Conservation (phyloP, 2,797 vertebrate species). For the Typhlichthys subterraneus region DNA sequence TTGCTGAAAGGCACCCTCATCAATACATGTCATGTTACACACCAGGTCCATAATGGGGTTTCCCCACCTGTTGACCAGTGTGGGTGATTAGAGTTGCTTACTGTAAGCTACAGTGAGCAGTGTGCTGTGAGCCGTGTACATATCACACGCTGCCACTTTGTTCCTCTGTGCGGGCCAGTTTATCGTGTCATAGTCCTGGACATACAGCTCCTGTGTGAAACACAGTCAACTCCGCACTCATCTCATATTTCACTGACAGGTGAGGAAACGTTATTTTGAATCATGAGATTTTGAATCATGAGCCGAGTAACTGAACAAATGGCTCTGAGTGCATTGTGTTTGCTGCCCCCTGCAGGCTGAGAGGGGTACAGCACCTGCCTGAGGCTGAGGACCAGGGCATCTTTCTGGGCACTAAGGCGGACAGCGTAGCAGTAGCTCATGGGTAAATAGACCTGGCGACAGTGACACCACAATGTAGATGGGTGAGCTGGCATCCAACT, state of each 20-base stretch:
- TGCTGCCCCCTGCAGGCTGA: slow-evolving; percentile 36
- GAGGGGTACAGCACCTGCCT: slow-evolving; percentile 81
- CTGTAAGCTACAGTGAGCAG: slow-evolving; percentile 77
- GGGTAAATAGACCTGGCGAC: slow-evolving; percentile 94
- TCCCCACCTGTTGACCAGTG: too few species aligned
- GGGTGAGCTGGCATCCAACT: slow-evolving; percentile 90
- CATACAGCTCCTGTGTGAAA: slow-evolving; percentile 86
- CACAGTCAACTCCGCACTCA: neutral
- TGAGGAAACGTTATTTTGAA: neutral
- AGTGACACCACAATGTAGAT: slow-evolving; percentile 94
- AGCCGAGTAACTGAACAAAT: neutral
- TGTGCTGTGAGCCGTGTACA: slow-evolving; percentile 90
- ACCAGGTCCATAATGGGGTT: too few species aligned
- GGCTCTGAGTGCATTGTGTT: neutral
- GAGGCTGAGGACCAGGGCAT: slow-evolving; percentile 85
- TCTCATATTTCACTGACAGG: neutral
- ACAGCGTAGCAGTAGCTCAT: slow-evolving; percentile 96
- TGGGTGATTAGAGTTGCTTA: slow-evolving; percentile 29
- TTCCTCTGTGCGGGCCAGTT: slow-evolving; percentile 90
- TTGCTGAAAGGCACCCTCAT: too few species aligned
- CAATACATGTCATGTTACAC: too few species aligned
- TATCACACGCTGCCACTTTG: slow-evolving; percentile 85
- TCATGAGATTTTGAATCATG: neutral
- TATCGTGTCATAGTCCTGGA: slow-evolving; percentile 87
- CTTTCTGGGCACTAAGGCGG: slow-evolving; percentile 83